These are phyloP conservation scores for Pandemis heparana DNA, from an alignment of 2,888 invertebrate genomes.

Conservation along the genomic window DNA sequence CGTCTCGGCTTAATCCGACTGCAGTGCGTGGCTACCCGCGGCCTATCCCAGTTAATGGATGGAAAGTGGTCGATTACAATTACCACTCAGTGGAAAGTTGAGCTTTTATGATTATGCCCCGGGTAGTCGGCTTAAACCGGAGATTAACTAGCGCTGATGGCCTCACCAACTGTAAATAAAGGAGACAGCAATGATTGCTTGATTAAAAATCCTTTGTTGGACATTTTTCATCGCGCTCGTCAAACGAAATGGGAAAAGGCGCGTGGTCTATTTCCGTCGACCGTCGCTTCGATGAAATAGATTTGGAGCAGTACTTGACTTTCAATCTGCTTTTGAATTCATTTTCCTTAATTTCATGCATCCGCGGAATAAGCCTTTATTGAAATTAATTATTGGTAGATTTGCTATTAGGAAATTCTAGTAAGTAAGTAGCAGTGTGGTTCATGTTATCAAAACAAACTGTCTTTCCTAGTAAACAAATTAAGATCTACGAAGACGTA, in stretches of 20 bases:
- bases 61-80: constrained; percentile 76
- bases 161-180: constrained; percentile 33
- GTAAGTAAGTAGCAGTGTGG: neutral
- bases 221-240: constrained; percentile 35
- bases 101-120: constrained; percentile 60
- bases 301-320: constrained; percentile 14
- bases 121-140: constrained; percentile 34
- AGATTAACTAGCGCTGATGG: constrained; percentile 43
- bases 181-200: constrained; percentile 31
- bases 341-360: neutral
- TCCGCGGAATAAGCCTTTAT: neutral
- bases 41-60: constrained; percentile 64
- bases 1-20: constrained; percentile 21
- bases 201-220: constrained; percentile 39
- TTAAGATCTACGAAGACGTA: neutral
- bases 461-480: neutral
- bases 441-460: neutral
- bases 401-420: neutral
- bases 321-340: neutral
- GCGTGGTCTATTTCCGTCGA: constrained; percentile 25
- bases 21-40: constrained; percentile 39
- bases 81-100: constrained; percentile 70
- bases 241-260: constrained; percentile 32
- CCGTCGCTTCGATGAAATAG: constrained; percentile 18
- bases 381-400: neutral